Base-by-base conservation (phyloP, 2,797 vertebrate species). In the Trachops cirrhosus region DNA sequence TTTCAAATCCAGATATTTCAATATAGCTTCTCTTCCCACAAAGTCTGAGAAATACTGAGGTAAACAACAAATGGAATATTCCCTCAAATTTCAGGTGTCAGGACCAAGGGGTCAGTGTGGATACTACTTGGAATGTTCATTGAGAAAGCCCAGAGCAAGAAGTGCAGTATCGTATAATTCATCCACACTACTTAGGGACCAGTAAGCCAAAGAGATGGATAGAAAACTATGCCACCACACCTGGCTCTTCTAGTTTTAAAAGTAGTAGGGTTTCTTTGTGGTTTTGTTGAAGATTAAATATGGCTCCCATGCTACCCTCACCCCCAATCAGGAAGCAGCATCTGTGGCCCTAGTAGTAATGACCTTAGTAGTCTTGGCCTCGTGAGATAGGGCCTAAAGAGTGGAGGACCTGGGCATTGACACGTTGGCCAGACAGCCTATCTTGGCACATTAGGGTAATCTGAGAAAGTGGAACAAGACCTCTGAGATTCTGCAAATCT, bases 11-110 rank as follows among this genome's bases (percentile, higher is more conserved):
- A 82, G 37, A 5, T 67, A 67, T 75, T 93, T 92, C 73, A 78
- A 7, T 19, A 18, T 19, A 50, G 19, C 26, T 86, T 94, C 41
- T 91, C 26, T 92, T 57, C 11, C 64, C 0, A 54, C 57, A 34
- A 83, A 87, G 14, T 86, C 71, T 75, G 71, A 93, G 46, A 52
- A 90, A 18, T 34, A 68, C n/a, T 70, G 50, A 89, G 18, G 10
- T 68, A 54, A 89, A 79, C 14, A 48, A 50, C 16, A 5, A 34
- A 15, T 48, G 41, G 39, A 21, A 86, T 39, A 67, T 29, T n/a
- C 12, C 39, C 11, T 75, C 70, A 83, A 10, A 59, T 83, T 54
- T 67, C 11, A 68, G 24, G 29, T 50, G 12, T 44, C 50, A 21
- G 44, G 29, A 10, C 5, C 54, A 71, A 14, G 6, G 22, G 19